These are phyloP conservation scores for Todiramphus chloris DNA, from an alignment of 2,113 vertebrate species.

Conservation along the genomic window DNA sequence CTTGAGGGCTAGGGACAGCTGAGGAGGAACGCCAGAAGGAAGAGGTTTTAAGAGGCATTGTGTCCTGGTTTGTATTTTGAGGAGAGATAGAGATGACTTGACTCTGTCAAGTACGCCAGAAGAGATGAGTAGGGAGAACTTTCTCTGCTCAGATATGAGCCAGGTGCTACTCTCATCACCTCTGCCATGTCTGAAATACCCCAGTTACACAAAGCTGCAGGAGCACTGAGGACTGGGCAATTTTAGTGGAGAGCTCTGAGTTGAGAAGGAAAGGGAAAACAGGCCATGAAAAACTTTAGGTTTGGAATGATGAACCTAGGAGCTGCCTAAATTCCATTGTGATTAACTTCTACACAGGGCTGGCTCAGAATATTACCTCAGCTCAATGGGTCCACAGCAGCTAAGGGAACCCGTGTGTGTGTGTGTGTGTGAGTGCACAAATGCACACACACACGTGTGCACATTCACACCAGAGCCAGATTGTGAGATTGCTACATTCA, in stretches of 20 bases:
- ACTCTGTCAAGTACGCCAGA: neutral
- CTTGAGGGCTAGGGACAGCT: neutral
- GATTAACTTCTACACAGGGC: neutral
- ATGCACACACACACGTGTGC: too few relatives aligned
- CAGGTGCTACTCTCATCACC: neutral
- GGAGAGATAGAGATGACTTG: too few relatives aligned
- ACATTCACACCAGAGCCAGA: accelerated
- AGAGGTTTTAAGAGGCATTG: neutral
- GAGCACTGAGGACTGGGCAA: neutral
- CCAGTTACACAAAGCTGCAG: neutral
- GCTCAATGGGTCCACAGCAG: neutral
- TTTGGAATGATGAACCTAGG: neutral
- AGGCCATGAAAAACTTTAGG: neutral
- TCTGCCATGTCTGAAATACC: neutral
- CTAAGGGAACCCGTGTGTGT: neutral
- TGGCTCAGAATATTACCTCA: neutral
- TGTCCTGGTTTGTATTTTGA: neutral
- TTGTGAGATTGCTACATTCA: neutral
- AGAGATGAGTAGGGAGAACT: neutral
- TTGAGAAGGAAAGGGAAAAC: neutral
- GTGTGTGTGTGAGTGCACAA: neutral
- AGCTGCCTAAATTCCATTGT: neutral
- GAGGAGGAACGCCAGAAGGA: neutral
- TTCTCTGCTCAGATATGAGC: neutral
- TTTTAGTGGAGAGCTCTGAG: neutral